Conservation (phyloP, 1,140 invertebrate genomes). For the Drosophila sp. region DNA sequence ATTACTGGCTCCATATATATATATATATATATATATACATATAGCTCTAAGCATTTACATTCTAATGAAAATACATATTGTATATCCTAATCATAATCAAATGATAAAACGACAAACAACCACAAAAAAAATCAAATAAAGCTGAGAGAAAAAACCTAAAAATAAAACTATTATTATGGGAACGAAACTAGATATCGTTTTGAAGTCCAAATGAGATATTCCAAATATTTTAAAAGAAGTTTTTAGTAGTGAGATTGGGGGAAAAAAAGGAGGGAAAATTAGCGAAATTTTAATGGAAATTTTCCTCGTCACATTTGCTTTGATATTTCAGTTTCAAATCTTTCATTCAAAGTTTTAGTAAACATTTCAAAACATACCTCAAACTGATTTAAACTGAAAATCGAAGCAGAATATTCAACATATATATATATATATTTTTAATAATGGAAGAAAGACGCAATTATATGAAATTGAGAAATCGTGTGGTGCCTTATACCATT, state of each 20-base stretch:
- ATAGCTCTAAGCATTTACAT: constrained; percentile 65
- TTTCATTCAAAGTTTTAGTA: neutral
- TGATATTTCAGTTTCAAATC: neutral
- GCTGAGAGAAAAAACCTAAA: constrained; percentile 52
- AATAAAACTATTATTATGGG: neutral
- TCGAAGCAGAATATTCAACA: neutral
- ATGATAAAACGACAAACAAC: constrained; percentile 6
- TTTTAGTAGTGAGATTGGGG: too few species aligned
- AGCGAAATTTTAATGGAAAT: too few species aligned
- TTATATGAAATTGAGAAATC: neutral
- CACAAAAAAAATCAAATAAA: constrained; percentile 64
- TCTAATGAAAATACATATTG: constrained; percentile 42
- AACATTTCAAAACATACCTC: neutral
- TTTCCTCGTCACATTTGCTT: too few species aligned
- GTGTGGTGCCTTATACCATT: neutral
- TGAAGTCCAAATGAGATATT: too few species aligned
- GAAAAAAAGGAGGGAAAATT: too few species aligned
- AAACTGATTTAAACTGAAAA: neutral
- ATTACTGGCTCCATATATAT: constrained; percentile 48
- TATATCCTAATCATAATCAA: constrained; percentile 20
- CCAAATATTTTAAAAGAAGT: too few species aligned
- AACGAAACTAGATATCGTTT: too few species aligned
- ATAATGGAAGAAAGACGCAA: neutral
- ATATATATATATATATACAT: constrained; percentile 23
- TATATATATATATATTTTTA: neutral